Conservation (phyloP, 2,113 vertebrate genomes). For the Coryphaenoides rupestris region DNA sequence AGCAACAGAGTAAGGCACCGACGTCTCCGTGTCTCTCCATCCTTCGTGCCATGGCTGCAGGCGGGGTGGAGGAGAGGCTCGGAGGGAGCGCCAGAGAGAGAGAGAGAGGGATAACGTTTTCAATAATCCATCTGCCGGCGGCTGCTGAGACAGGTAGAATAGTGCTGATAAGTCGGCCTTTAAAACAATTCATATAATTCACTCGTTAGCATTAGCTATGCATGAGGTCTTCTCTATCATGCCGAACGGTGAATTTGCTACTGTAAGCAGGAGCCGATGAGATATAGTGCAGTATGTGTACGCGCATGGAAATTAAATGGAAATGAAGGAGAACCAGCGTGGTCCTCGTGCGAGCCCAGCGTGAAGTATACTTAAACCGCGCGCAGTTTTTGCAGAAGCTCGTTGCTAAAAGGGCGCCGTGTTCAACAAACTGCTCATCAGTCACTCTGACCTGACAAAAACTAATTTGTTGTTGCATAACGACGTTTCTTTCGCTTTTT, state of each 20-base stretch:
- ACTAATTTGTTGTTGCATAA: not conserved
- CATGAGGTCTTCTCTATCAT: conserved; percentile 32
- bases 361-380: conserved; percentile 12
- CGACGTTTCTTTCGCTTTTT: no score
- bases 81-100: no score
- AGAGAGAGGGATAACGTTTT: conserved; percentile 33
- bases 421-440: not conserved
- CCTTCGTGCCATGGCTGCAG: not conserved
- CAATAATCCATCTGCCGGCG: conserved; percentile 63
- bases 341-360: conserved; percentile 15
- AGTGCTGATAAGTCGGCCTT: conserved; percentile 54
- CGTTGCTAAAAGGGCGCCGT: not conserved
- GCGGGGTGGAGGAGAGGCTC: not conserved
- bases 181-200: conserved; percentile 66
- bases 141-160: conserved; percentile 65
- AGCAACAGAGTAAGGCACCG: no score
- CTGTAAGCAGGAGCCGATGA: conserved; percentile 46
- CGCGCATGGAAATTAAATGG: conserved; percentile 45
- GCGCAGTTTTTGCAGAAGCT: not conserved
- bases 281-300: no score
- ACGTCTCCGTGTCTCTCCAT: no score
- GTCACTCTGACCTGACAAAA: not conserved
- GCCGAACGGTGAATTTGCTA: conserved; percentile 44
- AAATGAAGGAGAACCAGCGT: conserved; percentile 20
- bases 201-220: conserved; percentile 42